A percentile compares a stretch with the other conserved stretches of the same genome.
Evolutionary conservation across 2,113 vertebrate genomes (phyloP).

Genomic region (Hippocampus guttulatus): DNA sequence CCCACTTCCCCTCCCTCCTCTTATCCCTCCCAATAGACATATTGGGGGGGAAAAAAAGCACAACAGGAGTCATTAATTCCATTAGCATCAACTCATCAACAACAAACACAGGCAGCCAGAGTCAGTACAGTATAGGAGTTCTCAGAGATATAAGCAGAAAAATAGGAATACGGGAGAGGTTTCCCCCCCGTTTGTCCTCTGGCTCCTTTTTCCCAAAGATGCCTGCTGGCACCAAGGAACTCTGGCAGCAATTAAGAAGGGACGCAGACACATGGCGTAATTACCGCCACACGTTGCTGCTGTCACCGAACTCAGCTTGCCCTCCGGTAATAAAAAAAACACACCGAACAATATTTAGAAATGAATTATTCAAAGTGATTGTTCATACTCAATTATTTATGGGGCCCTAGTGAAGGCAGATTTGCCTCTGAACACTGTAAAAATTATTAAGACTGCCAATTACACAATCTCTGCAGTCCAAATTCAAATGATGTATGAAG

Average conservation of each 20-base stretch:
- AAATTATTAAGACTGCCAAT: conserved; percentile 78
- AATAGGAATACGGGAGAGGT: conserved; percentile 28
- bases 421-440: conserved; percentile 73
- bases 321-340: conserved; percentile 71
- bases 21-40: conserved; percentile 43
- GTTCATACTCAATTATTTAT: conserved; percentile 75
- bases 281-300: conserved; percentile 68
- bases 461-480: conserved; percentile 69
- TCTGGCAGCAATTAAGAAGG: conserved; percentile 72
- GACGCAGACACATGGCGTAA: conserved; percentile 66
- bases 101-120: conserved; percentile 42
- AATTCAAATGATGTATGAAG: conserved; percentile 70
- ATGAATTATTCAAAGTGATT: conserved; percentile 78
- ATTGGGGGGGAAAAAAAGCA: conserved; percentile 1
- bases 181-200: conserved; percentile 31
- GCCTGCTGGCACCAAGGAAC: conserved; percentile 64
- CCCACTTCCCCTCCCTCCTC: conserved; percentile 11
- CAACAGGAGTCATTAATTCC: conserved; percentile 71
- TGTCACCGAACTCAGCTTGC: conserved; percentile 72
- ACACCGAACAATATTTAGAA: conserved; percentile 74
- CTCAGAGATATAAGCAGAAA: conserved; percentile 45
- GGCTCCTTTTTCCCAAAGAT: conserved; percentile 45
- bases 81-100: conserved; percentile 68
- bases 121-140: conserved; percentile 44
- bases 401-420: conserved; percentile 61